Base-by-base conservation (phyloP, 2,888 invertebrate species). In the Molorchus minor region DNA sequence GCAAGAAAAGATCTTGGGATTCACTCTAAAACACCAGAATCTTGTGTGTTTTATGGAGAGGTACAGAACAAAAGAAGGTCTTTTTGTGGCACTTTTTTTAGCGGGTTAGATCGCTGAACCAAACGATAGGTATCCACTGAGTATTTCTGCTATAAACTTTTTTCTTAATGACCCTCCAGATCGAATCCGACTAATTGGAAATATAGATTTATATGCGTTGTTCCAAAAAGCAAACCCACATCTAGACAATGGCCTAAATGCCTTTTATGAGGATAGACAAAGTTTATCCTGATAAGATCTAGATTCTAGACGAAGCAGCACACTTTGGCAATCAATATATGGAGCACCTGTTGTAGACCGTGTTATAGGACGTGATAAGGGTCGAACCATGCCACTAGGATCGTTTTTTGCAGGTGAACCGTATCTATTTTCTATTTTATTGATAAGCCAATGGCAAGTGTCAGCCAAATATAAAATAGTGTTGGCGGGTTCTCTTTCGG, bases 361-460 rank as follows among this genome's bases (percentile, higher is more conserved):
- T 17, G 35, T 43, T 38, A 15, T 30, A 41, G 43, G 36, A 41
- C 43, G 45, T 51, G 56, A 40, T 51, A 56, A 55, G 40, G 35
- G 25, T 21, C 30, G 54, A 41, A 47, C 41, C 38, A 40, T n/a
- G 45, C 52, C 49, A 17, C 13, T 8, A 21, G 19, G 25, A 36
- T 19, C 59, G 45, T 25, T 59, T 59, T 62, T 62, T 43, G 62
- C 62, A 62, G 62, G 62, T 62, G 62, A 62, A 40, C 56, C 52
- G 44, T 45, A 53, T 62, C 59, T 51, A 54, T 57, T 56, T 25
- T 54, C 44, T 35, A 53, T 12, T 54, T 59, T 59, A 59, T 57
- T 56, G 49, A 54, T 33, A 56, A 49, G 33, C 29, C 43, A 29
- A 33, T 17, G 49, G 51, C n/a, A n/a, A 33, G 10, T 33, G 33